Conservation (phyloP, 1,140 invertebrate species). For the Chionoecetes opilio region DNA sequence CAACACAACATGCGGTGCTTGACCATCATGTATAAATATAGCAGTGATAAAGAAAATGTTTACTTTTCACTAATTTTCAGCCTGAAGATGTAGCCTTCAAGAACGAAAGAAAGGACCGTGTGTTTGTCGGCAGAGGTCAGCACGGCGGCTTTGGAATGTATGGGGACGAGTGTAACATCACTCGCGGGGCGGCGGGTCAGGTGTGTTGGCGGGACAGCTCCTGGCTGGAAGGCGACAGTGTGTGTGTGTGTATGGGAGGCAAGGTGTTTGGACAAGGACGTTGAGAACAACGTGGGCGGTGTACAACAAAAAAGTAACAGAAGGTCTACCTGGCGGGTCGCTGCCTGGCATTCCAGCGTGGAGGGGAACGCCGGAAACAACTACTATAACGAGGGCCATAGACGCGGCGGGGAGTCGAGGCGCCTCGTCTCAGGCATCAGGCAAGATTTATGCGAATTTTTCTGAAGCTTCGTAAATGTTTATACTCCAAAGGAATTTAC, state of each 20-base stretch:
- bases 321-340: no score
- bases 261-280: no score
- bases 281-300: no score
- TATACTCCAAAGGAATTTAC: neutral
- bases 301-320: no score
- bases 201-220: neutral
- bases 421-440: neutral
- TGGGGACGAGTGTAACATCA: neutral
- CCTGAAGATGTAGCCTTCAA: neutral
- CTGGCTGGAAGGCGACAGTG: neutral
- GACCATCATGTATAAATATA: neutral
- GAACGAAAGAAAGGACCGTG: neutral
- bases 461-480: neutral
- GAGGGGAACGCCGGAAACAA: no score
- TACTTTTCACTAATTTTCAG: neutral
- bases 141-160: neutral
- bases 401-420: no score
- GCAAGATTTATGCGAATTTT: constrained; percentile 10
- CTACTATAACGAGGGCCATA: no score
- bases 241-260: neutral
- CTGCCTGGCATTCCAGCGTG: no score
- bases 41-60: neutral
- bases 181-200: neutral
- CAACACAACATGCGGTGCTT: no score
- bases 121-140: neutral